Evolutionary conservation across 1,140 invertebrate species (phyloP).

Genomic region (Asobara japonica): DNA sequence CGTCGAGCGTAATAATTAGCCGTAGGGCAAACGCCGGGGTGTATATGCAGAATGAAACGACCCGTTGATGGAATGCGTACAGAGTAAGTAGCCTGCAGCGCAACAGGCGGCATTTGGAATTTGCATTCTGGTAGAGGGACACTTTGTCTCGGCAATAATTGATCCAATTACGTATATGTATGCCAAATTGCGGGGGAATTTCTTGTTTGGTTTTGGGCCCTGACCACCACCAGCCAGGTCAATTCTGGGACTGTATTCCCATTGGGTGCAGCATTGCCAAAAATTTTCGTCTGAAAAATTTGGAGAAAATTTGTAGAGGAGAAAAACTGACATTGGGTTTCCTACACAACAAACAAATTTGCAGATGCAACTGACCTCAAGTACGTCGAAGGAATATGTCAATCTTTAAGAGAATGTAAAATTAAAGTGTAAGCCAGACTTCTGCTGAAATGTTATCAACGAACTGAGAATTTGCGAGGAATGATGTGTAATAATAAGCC

Average conservation of each 20-base stretch:
- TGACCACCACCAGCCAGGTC: neutral
- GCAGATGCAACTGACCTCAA: no score
- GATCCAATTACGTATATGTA: neutral
- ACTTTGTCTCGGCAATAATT: conserved; percentile 15
- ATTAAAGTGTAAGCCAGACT: no score
- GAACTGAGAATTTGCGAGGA: no score
- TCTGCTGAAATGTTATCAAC: no score
- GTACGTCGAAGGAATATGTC: no score
- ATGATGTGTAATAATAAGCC: no score
- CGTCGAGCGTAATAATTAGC: conserved; percentile 9
- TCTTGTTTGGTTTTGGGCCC: neutral
- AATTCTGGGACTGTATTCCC: neutral
- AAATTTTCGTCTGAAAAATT: no score
- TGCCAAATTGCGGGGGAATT: neutral
- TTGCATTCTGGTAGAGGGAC: conserved; percentile 8
- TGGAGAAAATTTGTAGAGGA: no score
- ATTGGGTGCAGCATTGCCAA: no score
- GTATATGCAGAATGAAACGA: conserved; percentile 8
- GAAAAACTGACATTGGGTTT: no score
- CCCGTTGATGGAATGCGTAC: conserved; percentile 14
- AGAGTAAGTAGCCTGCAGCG: conserved; percentile 5
- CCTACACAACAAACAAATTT: no score
- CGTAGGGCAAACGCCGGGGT: neutral
- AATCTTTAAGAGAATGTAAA: no score
- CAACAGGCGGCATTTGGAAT: conserved; percentile 7